Percentiles rank a stretch among this genome's conserved stretches.
Evolutionary conservation across 2,797 vertebrate species (phyloP).

Genomic region (Toxotes lorentzi): DNA sequence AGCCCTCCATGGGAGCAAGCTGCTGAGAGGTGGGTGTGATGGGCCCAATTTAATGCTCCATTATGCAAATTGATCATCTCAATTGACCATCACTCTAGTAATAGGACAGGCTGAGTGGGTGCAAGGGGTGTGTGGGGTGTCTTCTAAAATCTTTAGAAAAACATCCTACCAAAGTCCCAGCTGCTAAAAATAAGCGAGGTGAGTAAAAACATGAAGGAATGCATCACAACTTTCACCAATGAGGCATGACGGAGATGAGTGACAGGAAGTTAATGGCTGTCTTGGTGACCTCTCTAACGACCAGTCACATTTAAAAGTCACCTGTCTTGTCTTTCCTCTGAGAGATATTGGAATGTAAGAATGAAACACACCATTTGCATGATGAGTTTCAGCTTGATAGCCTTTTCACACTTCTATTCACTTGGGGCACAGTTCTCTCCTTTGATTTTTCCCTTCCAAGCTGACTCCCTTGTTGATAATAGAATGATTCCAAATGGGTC

Average conservation of each 20-base stretch:
- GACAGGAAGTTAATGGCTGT: slow-evolving; percentile 74
- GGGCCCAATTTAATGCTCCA: slow-evolving; percentile 89
- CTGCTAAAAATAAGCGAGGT: slow-evolving; percentile 78
- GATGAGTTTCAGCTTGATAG: slow-evolving; percentile 37
- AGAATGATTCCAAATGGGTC: slow-evolving; percentile 47
- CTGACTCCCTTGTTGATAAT: slow-evolving; percentile 36
- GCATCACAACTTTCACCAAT: slow-evolving; percentile 70
- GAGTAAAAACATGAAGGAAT: slow-evolving; percentile 75
- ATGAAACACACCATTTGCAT: slow-evolving; percentile 55
- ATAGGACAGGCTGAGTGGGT: slow-evolving; percentile 79
- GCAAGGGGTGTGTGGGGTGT: slow-evolving; percentile 58
- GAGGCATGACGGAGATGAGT: slow-evolving; percentile 76
- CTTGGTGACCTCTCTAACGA: slow-evolving; percentile 65
- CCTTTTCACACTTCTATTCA: slow-evolving; percentile 29
- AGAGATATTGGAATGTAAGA: neutral
- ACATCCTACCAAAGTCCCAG: slow-evolving; percentile 76
- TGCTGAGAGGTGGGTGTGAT: slow-evolving; percentile 80
- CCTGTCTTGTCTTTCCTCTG: slow-evolving; percentile 53
- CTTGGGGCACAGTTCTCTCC: neutral
- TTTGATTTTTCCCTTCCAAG: slow-evolving; percentile 4
- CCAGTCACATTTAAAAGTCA: slow-evolving; percentile 77
- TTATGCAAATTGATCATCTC: slow-evolving; percentile 91
- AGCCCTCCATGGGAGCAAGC: slow-evolving; percentile 77
- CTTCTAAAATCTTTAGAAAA: slow-evolving; percentile 78
- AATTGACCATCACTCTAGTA: slow-evolving; percentile 88